Base-by-base conservation (phyloP, 1,140 invertebrate species). In the Monochamus saltuarius region DNA sequence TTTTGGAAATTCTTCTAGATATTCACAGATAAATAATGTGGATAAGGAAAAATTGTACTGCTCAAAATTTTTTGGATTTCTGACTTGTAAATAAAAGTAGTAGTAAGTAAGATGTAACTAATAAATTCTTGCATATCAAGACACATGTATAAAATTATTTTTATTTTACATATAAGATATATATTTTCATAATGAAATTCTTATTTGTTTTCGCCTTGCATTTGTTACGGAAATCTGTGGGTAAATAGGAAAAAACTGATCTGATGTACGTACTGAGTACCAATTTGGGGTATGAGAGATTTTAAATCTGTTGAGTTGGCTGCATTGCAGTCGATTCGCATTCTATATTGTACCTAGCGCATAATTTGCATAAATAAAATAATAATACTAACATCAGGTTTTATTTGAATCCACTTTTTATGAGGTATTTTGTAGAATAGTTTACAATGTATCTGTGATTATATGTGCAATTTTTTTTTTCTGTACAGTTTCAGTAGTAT, bases 361-460 rank as follows among this genome's bases (percentile, higher is more conserved):
- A 73, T 76, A 73, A 75, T 76, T 76, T 76, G 74, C 74, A 76
- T 75, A 76, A 75, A 74, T 71, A 67, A 75, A 75, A 70, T 71
- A 67, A 74, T 64, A 71, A 70, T 53, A 53, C 34, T 17, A 39
- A 38, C 9, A 34, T 51, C 11, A 10, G 0, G 19, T 51, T 51
- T 51, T 36, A 14, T 29, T 51, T 51, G 14, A 7, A 4, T 19
- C 17, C n/a, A 47, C 4, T 47, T 22, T 47, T 22, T 40, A 40
- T 1, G 2, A 40, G 2, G 22, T 6, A 29, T 29, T 29, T 29
- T 29, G 22, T 29, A 29, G 22, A 29, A 29, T 3, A 29, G 6
- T 29, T 29, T 29, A 29, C 6, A 29, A 29, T 29, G n/a, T n/a
- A n/a, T n/a, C n/a, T n/a, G n/a, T n/a, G n/a, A n/a, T n/a, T n/a